These are phyloP conservation scores for Prolemur simus DNA, from an alignment of 2,113 vertebrate species.

Conservation along the genomic window DNA sequence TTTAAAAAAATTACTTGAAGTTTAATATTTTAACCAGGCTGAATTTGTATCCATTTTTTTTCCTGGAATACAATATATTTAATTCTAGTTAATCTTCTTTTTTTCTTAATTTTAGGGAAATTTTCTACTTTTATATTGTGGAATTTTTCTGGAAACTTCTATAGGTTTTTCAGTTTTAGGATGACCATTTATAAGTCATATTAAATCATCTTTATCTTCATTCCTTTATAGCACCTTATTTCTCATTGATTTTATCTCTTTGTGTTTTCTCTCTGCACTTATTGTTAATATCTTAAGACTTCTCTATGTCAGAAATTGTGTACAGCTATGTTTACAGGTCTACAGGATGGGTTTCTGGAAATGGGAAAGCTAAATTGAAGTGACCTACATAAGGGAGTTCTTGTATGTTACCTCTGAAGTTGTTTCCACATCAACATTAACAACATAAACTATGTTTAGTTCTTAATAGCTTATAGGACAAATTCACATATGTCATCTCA, in stretches of 20 bases:
- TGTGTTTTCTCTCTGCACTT: background rate
- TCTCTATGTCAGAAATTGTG: background rate
- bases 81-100: background rate
- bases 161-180: background rate
- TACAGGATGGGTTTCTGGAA: background rate
- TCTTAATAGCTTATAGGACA: background rate
- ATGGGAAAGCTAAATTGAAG: background rate
- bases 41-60: background rate
- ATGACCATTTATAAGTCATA: background rate
- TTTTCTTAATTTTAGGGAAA: background rate
- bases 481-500: background rate
- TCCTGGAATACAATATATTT: background rate
- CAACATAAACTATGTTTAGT: background rate
- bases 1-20: background rate
- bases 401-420: background rate
- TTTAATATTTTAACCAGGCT: background rate
- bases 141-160: background rate
- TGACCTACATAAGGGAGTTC: background rate
- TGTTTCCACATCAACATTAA: background rate
- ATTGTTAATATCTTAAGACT: background rate
- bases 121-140: background rate
- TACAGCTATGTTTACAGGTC: background rate
- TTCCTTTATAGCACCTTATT: background rate
- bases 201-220: background rate
- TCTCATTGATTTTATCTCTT: conserved; percentile 28